Base-by-base conservation (phyloP, 1,140 invertebrate genomes). In the Drosophila suzukii region DNA sequence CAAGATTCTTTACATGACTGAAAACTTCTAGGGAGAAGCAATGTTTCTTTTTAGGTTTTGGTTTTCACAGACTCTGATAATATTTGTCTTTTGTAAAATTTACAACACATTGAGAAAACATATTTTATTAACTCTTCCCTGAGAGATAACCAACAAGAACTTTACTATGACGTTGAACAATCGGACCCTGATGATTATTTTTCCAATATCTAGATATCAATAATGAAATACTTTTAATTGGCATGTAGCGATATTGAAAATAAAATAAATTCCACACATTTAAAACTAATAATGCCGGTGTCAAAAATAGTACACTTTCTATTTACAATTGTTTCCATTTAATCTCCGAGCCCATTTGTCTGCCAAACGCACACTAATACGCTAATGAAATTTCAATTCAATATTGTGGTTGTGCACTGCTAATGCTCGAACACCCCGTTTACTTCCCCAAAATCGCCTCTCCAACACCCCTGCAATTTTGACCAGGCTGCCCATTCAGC, bases 371-470 rank as follows among this genome's bases (percentile, higher is more conserved):
- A 60, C 62, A 70, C 73, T 56, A 53, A 78, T 53, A 77, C 58
- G 53, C 62, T 78, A 78, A 78, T 78, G 74, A 71, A 78, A 78
- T 78, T 78, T 70, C 58, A 71, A 77, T 78, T 78, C 58, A 77
- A 78, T 78, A 78, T 77, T 78, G 74, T 51, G 75, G 65, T 63
- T 71, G 34, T 75, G 74, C 55, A 67, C 75, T 68, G 56, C 73
- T 30, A 76, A 76, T 75, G 72, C 55, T 38, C 44, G 20, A 41
- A 58, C 61, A 49, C 54, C 43, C 62, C 49, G n/a, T 24, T 12
- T 13, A 20, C 6, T 50, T 1, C 4, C 15, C 27, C 36, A 0
- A 15, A 15, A 17, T 32, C 41, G 7, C 20, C 5, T 7, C 13
- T 8, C 2, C 43, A 0, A 0, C 56, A n/a, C 15, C 11, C 10